Evolutionary conservation across 2,888 invertebrate species (phyloP).

Genomic region (Blastobasis lacticolella): DNA sequence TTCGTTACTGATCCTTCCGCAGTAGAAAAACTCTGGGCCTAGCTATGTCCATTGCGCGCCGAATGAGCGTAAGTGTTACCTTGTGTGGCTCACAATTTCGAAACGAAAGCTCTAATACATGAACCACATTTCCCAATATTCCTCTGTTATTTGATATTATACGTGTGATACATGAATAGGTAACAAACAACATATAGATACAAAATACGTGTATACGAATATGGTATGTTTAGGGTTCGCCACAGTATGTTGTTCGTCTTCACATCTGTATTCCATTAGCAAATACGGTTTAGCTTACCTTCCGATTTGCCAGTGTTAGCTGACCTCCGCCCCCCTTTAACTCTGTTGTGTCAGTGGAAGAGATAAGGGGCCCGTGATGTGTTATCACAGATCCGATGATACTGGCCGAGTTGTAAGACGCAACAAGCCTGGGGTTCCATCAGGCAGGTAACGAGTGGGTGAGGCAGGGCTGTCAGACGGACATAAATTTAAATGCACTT

Average conservation of each 20-base stretch:
- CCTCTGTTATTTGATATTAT: too few species aligned
- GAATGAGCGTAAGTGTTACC: too few species aligned
- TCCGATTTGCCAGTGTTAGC: slow-evolving; percentile 32
- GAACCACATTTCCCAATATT: too few species aligned
- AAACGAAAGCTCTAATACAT: too few species aligned
- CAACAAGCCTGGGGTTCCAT: slow-evolving; percentile 64
- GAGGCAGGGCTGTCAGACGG: slow-evolving; percentile 32
- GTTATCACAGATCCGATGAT: slow-evolving; percentile 52
- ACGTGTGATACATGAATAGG: background rate
- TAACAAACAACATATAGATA: slow-evolving; percentile 1
- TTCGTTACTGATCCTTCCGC: too few species aligned
- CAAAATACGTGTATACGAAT: slow-evolving; percentile 15
- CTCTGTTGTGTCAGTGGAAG: slow-evolving; percentile 32
- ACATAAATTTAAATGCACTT: too few species aligned
- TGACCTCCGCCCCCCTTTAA: slow-evolving; percentile 27
- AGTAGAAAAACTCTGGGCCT: too few species aligned
- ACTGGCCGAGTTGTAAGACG: slow-evolving; percentile 54
- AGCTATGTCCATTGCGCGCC: too few species aligned
- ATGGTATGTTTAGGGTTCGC: slow-evolving; percentile 43
- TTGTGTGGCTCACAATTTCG: too few species aligned
- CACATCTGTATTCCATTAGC: slow-evolving; percentile 70
- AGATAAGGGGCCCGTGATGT: slow-evolving; percentile 36
- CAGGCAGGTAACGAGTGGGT: slow-evolving; percentile 48
- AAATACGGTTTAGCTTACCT: slow-evolving; percentile 57
- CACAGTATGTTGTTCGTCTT: slow-evolving; percentile 56